A percentile compares a stretch with the other conserved stretches of the same genome.
These are phyloP conservation scores for Emydocephalus ijimae DNA, from an alignment of 2,113 vertebrate species.

Conservation along the genomic window DNA sequence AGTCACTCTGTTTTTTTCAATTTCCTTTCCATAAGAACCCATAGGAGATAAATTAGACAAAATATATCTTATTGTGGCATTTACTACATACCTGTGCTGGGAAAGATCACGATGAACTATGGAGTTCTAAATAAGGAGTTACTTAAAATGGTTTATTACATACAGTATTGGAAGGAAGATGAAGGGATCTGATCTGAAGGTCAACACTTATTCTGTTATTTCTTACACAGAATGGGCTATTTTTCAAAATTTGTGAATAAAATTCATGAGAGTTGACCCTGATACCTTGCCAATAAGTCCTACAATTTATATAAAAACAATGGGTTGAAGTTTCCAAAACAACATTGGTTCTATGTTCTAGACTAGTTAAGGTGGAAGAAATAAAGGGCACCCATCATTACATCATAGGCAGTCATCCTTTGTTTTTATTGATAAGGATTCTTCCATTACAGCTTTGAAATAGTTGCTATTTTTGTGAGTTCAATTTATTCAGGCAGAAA, in stretches of 20 bases:
- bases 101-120: neutral
- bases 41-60: too few species aligned
- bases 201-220: neutral
- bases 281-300: slow-evolving; percentile 33
- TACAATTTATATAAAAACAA: slow-evolving; percentile 45
- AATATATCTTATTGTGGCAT: neutral
- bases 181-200: neutral
- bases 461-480: slow-evolving; percentile 46
- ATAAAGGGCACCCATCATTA: slow-evolving; percentile 44
- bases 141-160: neutral
- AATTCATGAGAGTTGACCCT: neutral
- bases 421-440: slow-evolving; percentile 35
- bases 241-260: slow-evolving; percentile 10
- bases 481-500: neutral
- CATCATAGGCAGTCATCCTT: slow-evolving; percentile 40
- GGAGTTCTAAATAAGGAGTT: neutral
- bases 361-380: slow-evolving; percentile 40
- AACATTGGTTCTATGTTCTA: slow-evolving; percentile 44
- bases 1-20: too few species aligned
- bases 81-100: neutral
- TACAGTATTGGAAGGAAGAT: neutral
- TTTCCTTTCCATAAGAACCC: neutral
- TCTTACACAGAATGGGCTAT: slow-evolving; percentile 2
- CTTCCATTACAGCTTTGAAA: slow-evolving; percentile 39
- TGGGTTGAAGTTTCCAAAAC: slow-evolving; percentile 42